Percentiles rank a stretch among this genome's conserved stretches.
Evolutionary conservation across 2,113 vertebrate species (phyloP).

Genomic region (Atrichornis clamosus): DNA sequence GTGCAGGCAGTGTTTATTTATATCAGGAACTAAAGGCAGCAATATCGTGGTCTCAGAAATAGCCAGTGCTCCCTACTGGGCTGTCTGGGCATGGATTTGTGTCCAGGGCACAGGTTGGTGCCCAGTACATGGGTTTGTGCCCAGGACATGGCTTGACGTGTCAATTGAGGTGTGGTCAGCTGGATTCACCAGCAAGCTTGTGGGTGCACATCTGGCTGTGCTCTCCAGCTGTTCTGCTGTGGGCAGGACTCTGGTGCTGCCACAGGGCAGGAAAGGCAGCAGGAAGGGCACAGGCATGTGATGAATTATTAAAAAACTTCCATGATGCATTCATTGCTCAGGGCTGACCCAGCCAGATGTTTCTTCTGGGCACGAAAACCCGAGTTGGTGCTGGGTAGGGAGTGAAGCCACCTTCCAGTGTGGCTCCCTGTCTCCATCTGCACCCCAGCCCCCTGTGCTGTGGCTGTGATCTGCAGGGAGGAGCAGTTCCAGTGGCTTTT

Average conservation of each 20-base stretch:
- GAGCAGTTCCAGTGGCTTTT: neutral
- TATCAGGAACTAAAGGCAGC: neutral
- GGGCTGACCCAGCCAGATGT: neutral
- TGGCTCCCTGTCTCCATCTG: neutral
- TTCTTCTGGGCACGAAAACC: neutral
- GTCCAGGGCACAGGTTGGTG: neutral
- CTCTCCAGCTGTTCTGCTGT: neutral
- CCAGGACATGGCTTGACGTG: neutral
- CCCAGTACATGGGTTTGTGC: neutral
- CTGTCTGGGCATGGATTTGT: neutral
- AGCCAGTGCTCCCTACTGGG: neutral
- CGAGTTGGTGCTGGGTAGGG: neutral
- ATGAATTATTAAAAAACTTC: neutral
- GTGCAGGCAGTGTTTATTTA: neutral
- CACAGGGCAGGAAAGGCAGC: neutral
- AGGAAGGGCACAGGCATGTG: neutral
- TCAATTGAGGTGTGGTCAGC: neutral
- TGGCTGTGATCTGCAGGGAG: neutral
- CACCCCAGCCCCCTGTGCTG: fast-evolving
- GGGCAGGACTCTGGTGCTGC: neutral
- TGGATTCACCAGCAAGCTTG: neutral
- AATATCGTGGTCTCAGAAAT: neutral
- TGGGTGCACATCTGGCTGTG: neutral
- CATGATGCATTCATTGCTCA: neutral
- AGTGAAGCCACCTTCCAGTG: neutral